These are phyloP conservation scores for Eupithecia abbreviata DNA, from an alignment of 2,888 invertebrate genomes.

Conservation along the genomic window DNA sequence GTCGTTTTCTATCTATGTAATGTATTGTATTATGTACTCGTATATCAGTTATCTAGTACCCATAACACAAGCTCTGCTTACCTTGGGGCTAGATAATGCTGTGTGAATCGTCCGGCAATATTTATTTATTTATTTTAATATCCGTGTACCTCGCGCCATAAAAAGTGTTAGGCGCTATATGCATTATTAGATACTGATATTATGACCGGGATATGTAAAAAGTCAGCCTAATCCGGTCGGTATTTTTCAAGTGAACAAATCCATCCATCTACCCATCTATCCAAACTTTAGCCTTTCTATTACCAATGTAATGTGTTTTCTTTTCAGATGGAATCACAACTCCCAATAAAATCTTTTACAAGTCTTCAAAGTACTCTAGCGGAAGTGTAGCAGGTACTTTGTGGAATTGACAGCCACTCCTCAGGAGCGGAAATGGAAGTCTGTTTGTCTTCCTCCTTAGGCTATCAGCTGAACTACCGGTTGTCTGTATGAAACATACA, in stretches of 20 bases:
- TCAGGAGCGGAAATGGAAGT: conserved; percentile 63
- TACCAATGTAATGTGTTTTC: not conserved
- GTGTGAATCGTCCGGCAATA: too few species aligned
- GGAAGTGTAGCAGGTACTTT: conserved; percentile 51
- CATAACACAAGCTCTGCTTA: too few species aligned
- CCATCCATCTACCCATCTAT: not conserved
- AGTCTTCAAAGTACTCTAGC: conserved; percentile 28
- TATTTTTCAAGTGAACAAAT: not conserved
- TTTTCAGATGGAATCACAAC: not conserved
- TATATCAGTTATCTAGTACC: too few species aligned
- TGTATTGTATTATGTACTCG: too few species aligned
- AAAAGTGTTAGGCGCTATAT: too few species aligned
- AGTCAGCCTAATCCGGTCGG: not conserved
- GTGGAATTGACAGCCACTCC: conserved; percentile 56
- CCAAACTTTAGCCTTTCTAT: not conserved
- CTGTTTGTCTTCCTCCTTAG: conserved; percentile 64
- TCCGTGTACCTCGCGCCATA: too few species aligned
- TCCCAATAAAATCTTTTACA: conserved; percentile 2
- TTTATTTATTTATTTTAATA: too few species aligned
- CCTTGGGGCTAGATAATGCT: too few species aligned
- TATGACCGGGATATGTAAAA: not conserved
- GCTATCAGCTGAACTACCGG: conserved; percentile 57
- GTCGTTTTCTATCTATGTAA: too few species aligned
- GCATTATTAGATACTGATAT: too few species aligned
- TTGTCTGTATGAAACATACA: conserved; percentile 30